Evolutionary conservation across 2,888 invertebrate species (phyloP), one percentile per base, ranked within the genome.

Genomic region (Chrysolina oricalcia): DNA sequence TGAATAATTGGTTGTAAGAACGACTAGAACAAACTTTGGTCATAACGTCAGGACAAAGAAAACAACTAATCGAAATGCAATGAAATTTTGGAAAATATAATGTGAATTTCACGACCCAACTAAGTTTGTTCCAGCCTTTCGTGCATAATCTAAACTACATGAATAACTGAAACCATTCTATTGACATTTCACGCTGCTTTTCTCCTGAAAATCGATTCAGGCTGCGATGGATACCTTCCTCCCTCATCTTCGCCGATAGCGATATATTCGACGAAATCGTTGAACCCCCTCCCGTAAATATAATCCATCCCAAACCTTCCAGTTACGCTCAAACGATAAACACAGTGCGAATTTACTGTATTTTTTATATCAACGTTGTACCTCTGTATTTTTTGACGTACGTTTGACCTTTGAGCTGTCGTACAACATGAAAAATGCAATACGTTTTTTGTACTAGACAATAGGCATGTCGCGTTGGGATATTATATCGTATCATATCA

Each of bases 281-380:
- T 83, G 92, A 92, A 79, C 93, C 93, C 62, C 93, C 93, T 70
- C 93, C 93, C 73, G 93, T 93, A 74, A 93, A 93, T 87, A 93
- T 93, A 85, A 90, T 93, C 83, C 93, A 93, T 89, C 93, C 93
- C 66, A 91, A 92, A 83, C 93, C 93, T 78, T 87, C 89, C 84
- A 87, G 85, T 84, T 78, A 81, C 81, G 86, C 87, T 79, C 84
- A 83, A 76, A 81, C 83, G 75, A 80, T 84, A 71, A 81, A 80
- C 71, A 76, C 69, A 72, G 73, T 82, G 70, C 74, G 80, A 78
- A 78, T 81, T 71, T 80, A 79, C 74, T 78, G 80, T 77, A 67
- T 82, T 72, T 71, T 80, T 27, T 80, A 78, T 68, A 68, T 82
- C 69, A 75, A 68, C 69, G 80, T 69, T 71, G 75, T 80, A 75